Evolutionary conservation across 2,113 vertebrate species (phyloP).

Genomic region (Elanus axillaris): DNA sequence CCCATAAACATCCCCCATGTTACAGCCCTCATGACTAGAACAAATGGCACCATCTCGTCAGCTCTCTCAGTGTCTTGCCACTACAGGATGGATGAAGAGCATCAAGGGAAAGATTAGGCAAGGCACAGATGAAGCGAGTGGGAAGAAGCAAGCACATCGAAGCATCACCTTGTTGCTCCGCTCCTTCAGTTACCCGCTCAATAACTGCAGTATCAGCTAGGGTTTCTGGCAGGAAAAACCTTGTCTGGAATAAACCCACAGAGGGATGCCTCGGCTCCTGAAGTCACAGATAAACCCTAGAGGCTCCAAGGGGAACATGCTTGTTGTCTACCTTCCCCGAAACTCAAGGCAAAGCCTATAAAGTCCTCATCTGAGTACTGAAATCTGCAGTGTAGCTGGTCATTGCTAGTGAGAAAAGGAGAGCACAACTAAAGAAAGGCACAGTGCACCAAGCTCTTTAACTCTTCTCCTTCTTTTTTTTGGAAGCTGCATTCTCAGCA

Average conservation of each 20-base stretch:
- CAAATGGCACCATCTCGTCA: slow-evolving; percentile 23
- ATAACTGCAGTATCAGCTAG: neutral
- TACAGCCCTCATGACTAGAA: slow-evolving; percentile 5
- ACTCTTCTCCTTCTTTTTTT: neutral
- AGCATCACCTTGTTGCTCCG: slow-evolving; percentile 34
- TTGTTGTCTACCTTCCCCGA: neutral
- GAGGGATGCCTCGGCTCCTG: neutral
- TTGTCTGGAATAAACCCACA: neutral
- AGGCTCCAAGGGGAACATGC: neutral
- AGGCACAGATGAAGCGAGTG: slow-evolving; percentile 32
- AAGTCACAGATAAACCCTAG: neutral
- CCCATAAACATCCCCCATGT: neutral
- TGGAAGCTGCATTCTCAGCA: neutral
- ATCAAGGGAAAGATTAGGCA: slow-evolving; percentile 46
- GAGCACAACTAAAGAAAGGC: neutral
- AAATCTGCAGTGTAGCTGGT: neutral
- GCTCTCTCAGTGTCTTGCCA: neutral
- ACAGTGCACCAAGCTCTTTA: neutral
- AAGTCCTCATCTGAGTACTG: neutral
- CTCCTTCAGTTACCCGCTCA: slow-evolving; percentile 14
- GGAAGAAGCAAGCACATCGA: slow-evolving; percentile 28
- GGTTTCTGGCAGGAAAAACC: neutral
- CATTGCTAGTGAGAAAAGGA: neutral
- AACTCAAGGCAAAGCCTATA: neutral
- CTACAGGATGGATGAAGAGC: slow-evolving; percentile 27